phyloP scores from a whole-genome alignment of 2,888 invertebrate genomes.

The Lithophane leautieri region DNA sequence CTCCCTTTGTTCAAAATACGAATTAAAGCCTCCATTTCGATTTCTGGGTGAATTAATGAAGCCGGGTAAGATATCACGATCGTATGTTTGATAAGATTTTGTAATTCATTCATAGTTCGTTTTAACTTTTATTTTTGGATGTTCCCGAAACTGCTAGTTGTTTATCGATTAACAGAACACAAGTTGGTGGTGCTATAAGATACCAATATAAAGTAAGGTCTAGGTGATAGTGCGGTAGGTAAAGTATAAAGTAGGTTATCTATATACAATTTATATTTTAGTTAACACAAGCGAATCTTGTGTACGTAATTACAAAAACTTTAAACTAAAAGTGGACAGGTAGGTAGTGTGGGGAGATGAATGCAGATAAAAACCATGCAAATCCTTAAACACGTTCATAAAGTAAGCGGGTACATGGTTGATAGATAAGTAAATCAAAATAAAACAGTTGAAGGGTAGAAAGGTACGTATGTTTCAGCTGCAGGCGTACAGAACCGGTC shows the following conservation, averaged over 20 bases:
- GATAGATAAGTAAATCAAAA: constrained; percentile 89
- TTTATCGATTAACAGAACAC: not conserved
- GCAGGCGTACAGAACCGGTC: constrained; percentile 85
- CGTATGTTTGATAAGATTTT: constrained; percentile 56
- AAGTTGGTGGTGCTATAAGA: not conserved
- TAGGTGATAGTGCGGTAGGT: not conserved
- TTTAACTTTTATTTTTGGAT: constrained; percentile 36
- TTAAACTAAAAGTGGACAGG: constrained; percentile 24
- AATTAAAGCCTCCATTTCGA: constrained; percentile 75
- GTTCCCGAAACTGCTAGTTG: not conserved
- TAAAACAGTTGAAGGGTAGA: constrained; percentile 84
- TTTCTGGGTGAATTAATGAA: constrained; percentile 76
- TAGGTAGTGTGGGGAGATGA: constrained; percentile 37
- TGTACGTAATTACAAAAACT: constrained; percentile 6
- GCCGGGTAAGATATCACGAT: constrained; percentile 71
- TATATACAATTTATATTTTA: not conserved
- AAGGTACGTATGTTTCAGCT: constrained; percentile 82
- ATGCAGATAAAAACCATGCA: constrained; percentile 69
- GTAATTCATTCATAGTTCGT: constrained; percentile 59
- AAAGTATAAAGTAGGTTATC: not conserved
- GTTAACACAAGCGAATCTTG: not conserved
- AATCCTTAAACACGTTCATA: constrained; percentile 74
- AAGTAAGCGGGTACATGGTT: constrained; percentile 74
- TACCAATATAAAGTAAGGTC: not conserved
- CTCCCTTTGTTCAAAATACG: constrained; percentile 86